phyloP scores from a whole-genome alignment of 2,888 invertebrate genomes.

The Drosophila aldrichi region DNA sequence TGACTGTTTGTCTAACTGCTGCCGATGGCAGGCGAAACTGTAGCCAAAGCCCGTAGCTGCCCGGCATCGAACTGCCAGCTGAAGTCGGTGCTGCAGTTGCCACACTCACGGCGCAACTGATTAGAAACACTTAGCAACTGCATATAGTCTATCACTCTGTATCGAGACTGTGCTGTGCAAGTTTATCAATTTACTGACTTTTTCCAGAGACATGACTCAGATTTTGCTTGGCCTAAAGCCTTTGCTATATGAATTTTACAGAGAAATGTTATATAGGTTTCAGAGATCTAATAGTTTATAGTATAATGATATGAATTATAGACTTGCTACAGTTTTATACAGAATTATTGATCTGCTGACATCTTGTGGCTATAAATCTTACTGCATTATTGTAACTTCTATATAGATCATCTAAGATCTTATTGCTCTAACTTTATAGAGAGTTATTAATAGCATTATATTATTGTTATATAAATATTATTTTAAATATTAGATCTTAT shows the following conservation, averaged over 20 bases:
- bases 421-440: background rate
- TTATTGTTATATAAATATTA: too few species aligned
- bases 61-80: background rate
- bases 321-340: too few species aligned
- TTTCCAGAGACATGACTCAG: background rate
- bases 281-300: too few species aligned
- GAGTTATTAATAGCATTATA: too few species aligned
- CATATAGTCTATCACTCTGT: background rate
- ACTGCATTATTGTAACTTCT: too few species aligned
- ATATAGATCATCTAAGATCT: background rate
- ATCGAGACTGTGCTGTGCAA: background rate
- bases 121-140: constrained; percentile 19
- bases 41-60: constrained; percentile 5
- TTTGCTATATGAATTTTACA: background rate
- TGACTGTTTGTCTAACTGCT: constrained; percentile 63
- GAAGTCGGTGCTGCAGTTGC: constrained; percentile 10
- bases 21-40: constrained; percentile 21
- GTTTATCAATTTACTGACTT: background rate
- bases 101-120: constrained; percentile 21
- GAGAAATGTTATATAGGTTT: background rate
- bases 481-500: too few species aligned
- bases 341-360: too few species aligned
- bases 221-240: background rate
- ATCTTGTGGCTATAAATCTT: too few species aligned
- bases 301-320: too few species aligned